Evolutionary conservation across 2,113 vertebrate species (phyloP), one percentile per base, ranked within the genome.

Genomic region (Zosterops japonicus): DNA sequence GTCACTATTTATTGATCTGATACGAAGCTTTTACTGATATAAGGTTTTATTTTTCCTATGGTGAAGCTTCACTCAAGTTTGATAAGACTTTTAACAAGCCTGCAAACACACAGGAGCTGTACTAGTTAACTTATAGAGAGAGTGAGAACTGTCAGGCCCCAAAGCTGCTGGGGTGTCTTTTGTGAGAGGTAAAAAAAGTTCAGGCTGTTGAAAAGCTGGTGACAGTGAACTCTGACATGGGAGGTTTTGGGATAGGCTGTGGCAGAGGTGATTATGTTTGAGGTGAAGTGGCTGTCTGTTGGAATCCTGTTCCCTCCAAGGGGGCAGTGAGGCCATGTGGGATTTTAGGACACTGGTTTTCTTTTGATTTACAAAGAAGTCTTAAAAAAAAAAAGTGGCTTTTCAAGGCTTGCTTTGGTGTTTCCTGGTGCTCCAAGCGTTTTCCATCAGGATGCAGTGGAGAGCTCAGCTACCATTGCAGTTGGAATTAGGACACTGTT

Each of bases 401-500:
- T 9, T 42, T 82, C 16, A 20, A 53, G 47, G 16, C 15, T 53
- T 33, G 21, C 17, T 80, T 14, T 71, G 28, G 19, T 47, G 21
- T 42, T 81, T 56, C 27, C 42, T 71, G 82, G 24, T 47, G 52
- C 23, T 68, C 8, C 25, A 14, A 12, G 27, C 3, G 10, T 59
- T 89, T 87, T 42, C 44, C 39, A 24, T 39, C 4, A 46, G 42
- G 16, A 9, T 60, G 44, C 23, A 67, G 24, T 5, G 29, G 44
- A 56, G 29, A 64, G 29, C 12, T 57, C 35, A 67, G 2, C 42
- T 17, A 1, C 29, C 10, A 1, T 1, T 67, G 75, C 28, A 86
- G 1, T 1, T 59, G 24, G 4, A 12, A 0, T 19, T 33, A 9
- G 65, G 50, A 41, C 27, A 14, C 17, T 5, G 1, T 23, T 63